Base-by-base conservation (phyloP, 2,797 vertebrate genomes). In the Selene dorsalis region DNA sequence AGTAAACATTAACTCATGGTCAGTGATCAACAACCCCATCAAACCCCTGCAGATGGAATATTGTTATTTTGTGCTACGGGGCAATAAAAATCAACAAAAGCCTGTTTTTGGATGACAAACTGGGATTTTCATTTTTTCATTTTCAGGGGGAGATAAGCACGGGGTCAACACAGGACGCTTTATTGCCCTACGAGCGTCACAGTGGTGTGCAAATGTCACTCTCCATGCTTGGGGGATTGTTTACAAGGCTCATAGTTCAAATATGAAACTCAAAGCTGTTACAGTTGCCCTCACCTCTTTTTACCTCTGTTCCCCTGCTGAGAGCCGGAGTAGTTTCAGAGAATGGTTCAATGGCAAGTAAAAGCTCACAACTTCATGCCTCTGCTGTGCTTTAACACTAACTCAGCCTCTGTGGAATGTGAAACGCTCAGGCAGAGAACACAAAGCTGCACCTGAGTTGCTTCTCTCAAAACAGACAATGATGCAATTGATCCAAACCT, bases 201-300 rank as follows among this genome's bases (percentile, higher is more conserved):
- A 56, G 16, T 67, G 61, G 64, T 26, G 66, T 73, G 68, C 66
- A 79, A 84, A 88, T 84, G 78, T 85, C 74, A 75, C 64, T 47
- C 58, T 77, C 43, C 17, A 62, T 32, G 73, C 76, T 73, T n/a
- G 18, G 53, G 60, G 66, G 72, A 75, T 75, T 84, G 86, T 86
- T 89, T 81, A 84, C 72, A 60, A 81, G 66, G 59, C 80, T 77
- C 43, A 68, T 14, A 77, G 85, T 83, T 91, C 75, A 85, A 72
- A 89, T 75, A 24, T 53, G 67, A 84, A 86, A 86, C 67, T 86
- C 80, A 83, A 89, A 87, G 83, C 82, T 82, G 82, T 88, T 83
- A 74, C 80, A 80, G 59, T 80, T 81, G 66, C 73, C 45, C 61
- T 87, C 74, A 70, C 75, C 84, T 85, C 76, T 66, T 80, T 85